Evolutionary conservation across 2,888 invertebrate genomes (phyloP), one percentile per base, ranked within the genome.

Genomic region (Pherbina coryleti): DNA sequence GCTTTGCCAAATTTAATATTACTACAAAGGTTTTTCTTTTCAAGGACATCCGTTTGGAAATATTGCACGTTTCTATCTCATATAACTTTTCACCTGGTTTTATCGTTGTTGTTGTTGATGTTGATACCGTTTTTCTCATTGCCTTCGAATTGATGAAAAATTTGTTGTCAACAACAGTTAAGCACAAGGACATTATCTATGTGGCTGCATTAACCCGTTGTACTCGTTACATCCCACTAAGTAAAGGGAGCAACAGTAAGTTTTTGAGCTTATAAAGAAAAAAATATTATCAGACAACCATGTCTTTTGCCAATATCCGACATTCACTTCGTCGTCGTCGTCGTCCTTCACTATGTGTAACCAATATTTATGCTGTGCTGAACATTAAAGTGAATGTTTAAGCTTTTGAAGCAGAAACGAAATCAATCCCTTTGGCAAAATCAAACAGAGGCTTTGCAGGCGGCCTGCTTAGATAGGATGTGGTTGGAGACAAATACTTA

Each of bases 91-190:
- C 37, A 44, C 44, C 44, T 44, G 44, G 11, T 44, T 3, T 44
- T 55, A 19, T 8, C 19, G 55, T 55, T 55, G 19, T 55, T 55
- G 53, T n/a, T 53, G 55, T 19, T 55, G 0, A 19, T 22, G 19
- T 60, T 60, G 4, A 5, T 25, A 5, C n/a, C 4, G 3, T 28
- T 60, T 9, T 19, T 44, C 11, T 14, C 14, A 14, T 60, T 22
- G 3, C 57, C 3, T 28, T 60, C 25, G 28, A 25, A 25, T 17
- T 44, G 37, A 67, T 67, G 44, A 49, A 49, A 44, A 14, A 37
- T 67, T 67, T 19, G 57, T 22, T 60, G 57, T 44, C 37, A 67
- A 67, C 57, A 60, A 60, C 57, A 60, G 9, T 19, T 57, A 19
- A 28, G 25, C 57, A 25, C 57, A 28, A 60, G 57, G 57, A 25